These are phyloP conservation scores for Drosophila merina DNA, from an alignment of 2,888 invertebrate genomes.

Conservation along the genomic window DNA sequence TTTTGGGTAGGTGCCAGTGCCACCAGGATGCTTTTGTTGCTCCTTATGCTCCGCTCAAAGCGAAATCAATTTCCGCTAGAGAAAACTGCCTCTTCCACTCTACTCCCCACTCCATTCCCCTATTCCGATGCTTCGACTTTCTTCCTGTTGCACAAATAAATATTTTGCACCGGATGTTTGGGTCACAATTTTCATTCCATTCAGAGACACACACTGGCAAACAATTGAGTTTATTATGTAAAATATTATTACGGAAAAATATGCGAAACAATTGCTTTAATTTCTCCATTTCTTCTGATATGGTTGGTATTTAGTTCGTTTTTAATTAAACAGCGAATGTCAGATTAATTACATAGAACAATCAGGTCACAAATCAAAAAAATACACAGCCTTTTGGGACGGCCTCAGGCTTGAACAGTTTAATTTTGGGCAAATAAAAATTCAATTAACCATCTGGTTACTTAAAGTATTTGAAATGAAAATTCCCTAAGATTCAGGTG, in stretches of 20 bases:
- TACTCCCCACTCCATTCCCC: slow-evolving; percentile 5
- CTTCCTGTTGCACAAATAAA: slow-evolving; percentile 78
- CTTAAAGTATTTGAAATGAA: neutral
- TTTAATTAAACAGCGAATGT: slow-evolving; percentile 56
- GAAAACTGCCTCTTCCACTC: slow-evolving; percentile 52
- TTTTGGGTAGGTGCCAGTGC: slow-evolving; percentile 38
- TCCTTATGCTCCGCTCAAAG: slow-evolving; percentile 54
- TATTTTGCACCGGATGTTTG: slow-evolving; percentile 75
- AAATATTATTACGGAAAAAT: slow-evolving; percentile 3
- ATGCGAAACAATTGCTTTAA: slow-evolving; percentile 13
- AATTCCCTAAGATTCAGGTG: slow-evolving; percentile 32
- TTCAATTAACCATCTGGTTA: neutral
- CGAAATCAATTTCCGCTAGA: slow-evolving; percentile 72
- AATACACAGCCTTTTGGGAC: no score
- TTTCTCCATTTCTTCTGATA: slow-evolving; percentile 18
- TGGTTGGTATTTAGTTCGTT: slow-evolving; percentile 46
- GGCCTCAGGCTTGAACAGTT: neutral
- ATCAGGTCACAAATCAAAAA: slow-evolving; percentile 11
- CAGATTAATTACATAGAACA: slow-evolving; percentile 41
- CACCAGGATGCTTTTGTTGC: slow-evolving; percentile 17
- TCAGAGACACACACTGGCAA: neutral
- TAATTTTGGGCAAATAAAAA: neutral
- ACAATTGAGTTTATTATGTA: slow-evolving; percentile 12
- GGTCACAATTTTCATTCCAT: slow-evolving; percentile 66
- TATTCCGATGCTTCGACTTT: slow-evolving; percentile 49